Evolutionary conservation across 2,113 vertebrate species (phyloP).

Genomic region (Axis porcinus): DNA sequence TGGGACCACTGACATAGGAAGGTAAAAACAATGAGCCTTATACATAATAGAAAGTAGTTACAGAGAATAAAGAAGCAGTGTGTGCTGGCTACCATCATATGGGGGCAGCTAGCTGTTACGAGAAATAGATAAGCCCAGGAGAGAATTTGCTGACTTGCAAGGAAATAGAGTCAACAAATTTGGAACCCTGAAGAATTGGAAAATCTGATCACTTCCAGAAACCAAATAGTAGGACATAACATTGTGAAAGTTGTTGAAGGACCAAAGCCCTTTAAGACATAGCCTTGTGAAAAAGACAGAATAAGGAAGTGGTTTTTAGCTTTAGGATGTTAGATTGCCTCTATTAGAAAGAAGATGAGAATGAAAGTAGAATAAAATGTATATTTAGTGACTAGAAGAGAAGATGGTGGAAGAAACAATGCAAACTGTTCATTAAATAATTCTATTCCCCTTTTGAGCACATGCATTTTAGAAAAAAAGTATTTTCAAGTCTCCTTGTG

Average conservation of each 20-base stretch:
- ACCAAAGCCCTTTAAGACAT: not conserved
- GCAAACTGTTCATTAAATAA: not conserved
- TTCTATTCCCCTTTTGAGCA: not conserved
- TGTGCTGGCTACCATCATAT: not conserved
- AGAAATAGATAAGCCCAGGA: not conserved
- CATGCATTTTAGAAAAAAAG: not conserved
- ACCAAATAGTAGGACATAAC: not conserved
- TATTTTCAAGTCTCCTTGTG: not conserved
- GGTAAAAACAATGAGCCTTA: not conserved
- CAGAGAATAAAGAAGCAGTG: not conserved
- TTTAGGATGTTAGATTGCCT: not conserved
- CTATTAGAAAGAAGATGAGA: not conserved
- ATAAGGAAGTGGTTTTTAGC: not conserved
- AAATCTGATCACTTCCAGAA: not conserved
- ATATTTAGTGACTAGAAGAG: not conserved
- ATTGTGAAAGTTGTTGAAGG: not conserved
- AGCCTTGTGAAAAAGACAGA: not conserved
- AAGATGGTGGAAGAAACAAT: not conserved
- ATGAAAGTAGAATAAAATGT: not conserved
- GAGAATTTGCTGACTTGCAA: not conserved
- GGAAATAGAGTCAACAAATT: not conserved
- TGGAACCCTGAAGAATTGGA: not conserved
- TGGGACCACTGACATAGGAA: not conserved
- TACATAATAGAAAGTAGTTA: not conserved
- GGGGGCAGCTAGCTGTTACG: not conserved